Conservation (phyloP, 2,797 vertebrate genomes). For the Pogonophryne albipinna region DNA sequence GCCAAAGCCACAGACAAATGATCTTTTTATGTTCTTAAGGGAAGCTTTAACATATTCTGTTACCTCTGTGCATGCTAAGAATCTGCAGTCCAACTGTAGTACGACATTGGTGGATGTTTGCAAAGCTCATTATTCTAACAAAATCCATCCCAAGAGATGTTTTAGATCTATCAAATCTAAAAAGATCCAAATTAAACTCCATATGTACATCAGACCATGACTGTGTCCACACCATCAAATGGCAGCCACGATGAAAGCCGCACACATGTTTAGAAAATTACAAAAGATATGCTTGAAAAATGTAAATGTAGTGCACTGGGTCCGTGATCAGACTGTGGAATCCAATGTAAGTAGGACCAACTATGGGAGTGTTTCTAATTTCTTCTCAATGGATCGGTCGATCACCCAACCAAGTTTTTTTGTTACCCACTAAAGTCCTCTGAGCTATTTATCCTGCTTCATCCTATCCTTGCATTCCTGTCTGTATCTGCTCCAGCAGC, state of each 20-base stretch:
- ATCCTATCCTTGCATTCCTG: slow-evolving; percentile 5
- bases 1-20: not conserved
- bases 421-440: not conserved
- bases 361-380: not conserved
- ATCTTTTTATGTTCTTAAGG: not conserved
- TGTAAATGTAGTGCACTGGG: no score
- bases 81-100: no score
- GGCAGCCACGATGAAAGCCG: no score
- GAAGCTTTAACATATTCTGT: not conserved
- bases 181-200: no score
- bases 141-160: not conserved
- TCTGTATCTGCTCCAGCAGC: slow-evolving; percentile 37
- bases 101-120: not conserved
- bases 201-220: no score
- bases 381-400: not conserved
- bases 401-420: slow-evolving; percentile 6
- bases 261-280: no score
- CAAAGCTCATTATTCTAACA: not conserved
- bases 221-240: no score
- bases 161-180: no score
- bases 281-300: no score
- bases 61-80: not conserved
- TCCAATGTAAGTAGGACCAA: not conserved
- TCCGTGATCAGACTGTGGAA: not conserved
- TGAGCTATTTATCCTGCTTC: slow-evolving; percentile 12